A percentile compares a stretch with the other conserved stretches of the same genome.
Evolutionary conservation across 2,113 vertebrate genomes (phyloP).

Genomic region (Nannobrachium achirus): DNA sequence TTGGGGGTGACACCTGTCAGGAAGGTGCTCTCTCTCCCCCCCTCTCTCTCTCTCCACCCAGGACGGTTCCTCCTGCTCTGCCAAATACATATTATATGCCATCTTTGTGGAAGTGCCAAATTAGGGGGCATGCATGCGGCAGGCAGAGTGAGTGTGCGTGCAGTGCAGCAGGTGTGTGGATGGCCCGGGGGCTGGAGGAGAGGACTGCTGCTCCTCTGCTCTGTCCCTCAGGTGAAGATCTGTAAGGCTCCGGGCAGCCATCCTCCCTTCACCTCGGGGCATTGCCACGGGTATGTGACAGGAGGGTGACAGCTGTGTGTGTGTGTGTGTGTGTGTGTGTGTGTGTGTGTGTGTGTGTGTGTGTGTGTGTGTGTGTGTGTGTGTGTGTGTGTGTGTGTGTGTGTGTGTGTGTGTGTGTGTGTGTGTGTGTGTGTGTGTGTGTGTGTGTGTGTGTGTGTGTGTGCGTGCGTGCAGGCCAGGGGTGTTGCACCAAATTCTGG

Average conservation of each 20-base stretch:
- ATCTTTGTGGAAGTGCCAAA: constrained; percentile 71
- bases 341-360: constrained; percentile 22
- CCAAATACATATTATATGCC: constrained; percentile 59
- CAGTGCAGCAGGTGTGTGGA: constrained; percentile 65
- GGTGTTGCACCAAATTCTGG: no score
- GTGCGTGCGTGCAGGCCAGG: constrained; percentile 65
- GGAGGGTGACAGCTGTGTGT: constrained; percentile 59
- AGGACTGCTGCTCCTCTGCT: constrained; percentile 50
- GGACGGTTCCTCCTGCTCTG: constrained; percentile 63
- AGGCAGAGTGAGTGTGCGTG: no score
- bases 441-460: constrained; percentile 3
- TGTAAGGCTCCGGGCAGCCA: constrained; percentile 66
- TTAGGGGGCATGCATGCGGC: constrained; percentile 60
- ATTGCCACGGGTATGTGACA: constrained; percentile 72
- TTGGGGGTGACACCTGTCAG: constrained; percentile 79
- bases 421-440: constrained; percentile 4
- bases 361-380: constrained; percentile 13
- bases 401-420: constrained; percentile 15
- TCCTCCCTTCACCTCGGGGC: constrained; percentile 65
- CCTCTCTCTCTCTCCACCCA: constrained; percentile 49
- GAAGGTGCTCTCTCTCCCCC: constrained; percentile 55
- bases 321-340: constrained; percentile 42
- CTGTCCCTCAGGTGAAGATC: constrained; percentile 70
- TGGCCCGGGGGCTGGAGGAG: constrained; percentile 62
- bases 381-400: constrained; percentile 1